Evolutionary conservation across 2,888 invertebrate species (phyloP).

Genomic region (Anthrax anthrax): DNA sequence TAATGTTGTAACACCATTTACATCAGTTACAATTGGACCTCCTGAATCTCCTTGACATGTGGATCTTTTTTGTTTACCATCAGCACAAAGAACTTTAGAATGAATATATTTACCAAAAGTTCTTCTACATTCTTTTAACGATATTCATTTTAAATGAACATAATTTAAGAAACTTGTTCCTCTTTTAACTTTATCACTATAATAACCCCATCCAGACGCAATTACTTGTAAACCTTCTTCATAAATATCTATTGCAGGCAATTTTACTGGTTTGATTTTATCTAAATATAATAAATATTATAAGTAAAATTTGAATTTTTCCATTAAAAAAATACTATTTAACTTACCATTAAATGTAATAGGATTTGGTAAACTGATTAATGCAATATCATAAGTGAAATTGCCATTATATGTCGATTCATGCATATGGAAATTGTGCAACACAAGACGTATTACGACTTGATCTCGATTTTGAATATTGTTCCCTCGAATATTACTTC

Average conservation of each 20-base stretch:
- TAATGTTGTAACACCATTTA: neutral
- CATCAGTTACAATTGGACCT: slow-evolving; percentile 17
- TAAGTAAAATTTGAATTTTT: no score
- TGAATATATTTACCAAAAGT: no score
- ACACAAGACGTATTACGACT: no score
- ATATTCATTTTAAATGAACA: no score
- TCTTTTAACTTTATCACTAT: no score
- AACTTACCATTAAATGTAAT: slow-evolving; percentile 25
- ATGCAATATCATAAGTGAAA: slow-evolving; percentile 28
- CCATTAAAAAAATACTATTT: no score
- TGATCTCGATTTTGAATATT: slow-evolving; percentile 2
- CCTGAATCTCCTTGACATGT: slow-evolving; percentile 29
- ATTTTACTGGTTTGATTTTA: neutral
- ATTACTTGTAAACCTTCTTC: neutral
- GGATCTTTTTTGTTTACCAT: slow-evolving; percentile 19
- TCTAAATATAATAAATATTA: neutral
- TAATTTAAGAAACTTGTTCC: no score
- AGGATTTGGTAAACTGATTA: slow-evolving; percentile 25
- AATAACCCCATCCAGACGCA: slow-evolving; percentile 10
- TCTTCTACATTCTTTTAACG: no score
- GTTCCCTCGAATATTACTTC: no score
- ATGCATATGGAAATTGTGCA: no score
- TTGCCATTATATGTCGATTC: slow-evolving; percentile 25
- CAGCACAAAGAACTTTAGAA: slow-evolving; percentile 21
- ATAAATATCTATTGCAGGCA: neutral